Conservation (phyloP, 2,888 invertebrate genomes). For the Scaptomyza tumidula region DNA sequence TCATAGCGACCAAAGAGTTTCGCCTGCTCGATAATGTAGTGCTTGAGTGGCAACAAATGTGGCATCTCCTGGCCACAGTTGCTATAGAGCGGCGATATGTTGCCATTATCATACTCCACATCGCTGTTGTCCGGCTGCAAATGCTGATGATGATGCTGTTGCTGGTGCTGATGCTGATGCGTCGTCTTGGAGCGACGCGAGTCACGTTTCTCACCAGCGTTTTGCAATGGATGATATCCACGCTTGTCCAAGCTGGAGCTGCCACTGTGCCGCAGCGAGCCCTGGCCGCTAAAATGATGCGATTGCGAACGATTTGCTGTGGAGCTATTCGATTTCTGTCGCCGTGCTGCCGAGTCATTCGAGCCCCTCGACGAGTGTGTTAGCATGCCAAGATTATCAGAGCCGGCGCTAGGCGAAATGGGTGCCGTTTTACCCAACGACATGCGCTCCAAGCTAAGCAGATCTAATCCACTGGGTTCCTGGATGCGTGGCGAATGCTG, state of each 20-base stretch:
- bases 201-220: slow-evolving; percentile 70
- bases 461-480: slow-evolving; percentile 68
- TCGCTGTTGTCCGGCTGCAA: slow-evolving; percentile 81
- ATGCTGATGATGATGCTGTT: slow-evolving; percentile 72
- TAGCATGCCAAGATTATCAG: slow-evolving; percentile 80
- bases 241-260: slow-evolving; percentile 81
- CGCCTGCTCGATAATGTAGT: slow-evolving; percentile 94
- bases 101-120: slow-evolving; percentile 87
- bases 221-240: slow-evolving; percentile 56
- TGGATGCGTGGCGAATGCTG: slow-evolving; percentile 77
- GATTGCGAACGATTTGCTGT: slow-evolving; percentile 69
- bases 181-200: slow-evolving; percentile 67
- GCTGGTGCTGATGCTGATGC: too few species aligned
- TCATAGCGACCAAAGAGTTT: slow-evolving; percentile 89
- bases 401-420: slow-evolving; percentile 77
- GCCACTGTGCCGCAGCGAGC: slow-evolving; percentile 74
- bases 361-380: slow-evolving; percentile 82
- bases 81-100: slow-evolving; percentile 88
- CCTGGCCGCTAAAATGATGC: slow-evolving; percentile 58
- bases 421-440: slow-evolving; percentile 70
- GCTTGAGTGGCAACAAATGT: slow-evolving; percentile 92
- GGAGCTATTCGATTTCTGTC: slow-evolving; percentile 68
- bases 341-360: slow-evolving; percentile 72
- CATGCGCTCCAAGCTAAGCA: slow-evolving; percentile 77
- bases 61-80: slow-evolving; percentile 90